Conservation (phyloP, 2,797 vertebrate genomes). For the Pangasius mekongensis region DNA sequence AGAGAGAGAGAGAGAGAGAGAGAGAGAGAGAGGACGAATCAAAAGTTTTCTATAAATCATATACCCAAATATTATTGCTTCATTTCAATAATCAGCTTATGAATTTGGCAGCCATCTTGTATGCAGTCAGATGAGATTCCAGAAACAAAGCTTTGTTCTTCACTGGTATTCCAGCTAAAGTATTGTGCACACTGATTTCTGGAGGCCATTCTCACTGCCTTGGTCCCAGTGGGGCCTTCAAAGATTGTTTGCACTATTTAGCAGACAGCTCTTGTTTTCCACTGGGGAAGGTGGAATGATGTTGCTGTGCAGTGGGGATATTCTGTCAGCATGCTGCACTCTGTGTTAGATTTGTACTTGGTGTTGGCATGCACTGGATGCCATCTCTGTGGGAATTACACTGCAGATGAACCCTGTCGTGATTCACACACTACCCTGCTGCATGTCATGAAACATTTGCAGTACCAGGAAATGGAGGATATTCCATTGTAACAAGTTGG, state of each 20-base stretch:
- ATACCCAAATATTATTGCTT: background rate
- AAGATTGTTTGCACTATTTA: conserved; percentile 34
- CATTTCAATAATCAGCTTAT: background rate
- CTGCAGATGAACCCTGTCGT: conserved; percentile 29
- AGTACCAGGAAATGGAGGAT: background rate
- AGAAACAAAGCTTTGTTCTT: conserved; percentile 16
- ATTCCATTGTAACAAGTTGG: background rate
- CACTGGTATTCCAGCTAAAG: background rate
- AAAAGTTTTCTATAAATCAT: background rate
- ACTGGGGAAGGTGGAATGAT: conserved; percentile 13
- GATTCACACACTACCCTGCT: background rate
- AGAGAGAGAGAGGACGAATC: too few species aligned
- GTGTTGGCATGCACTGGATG: conserved; percentile 20
- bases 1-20: background rate
- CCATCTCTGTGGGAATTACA: conserved; percentile 34
- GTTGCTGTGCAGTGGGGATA: conserved; percentile 24
- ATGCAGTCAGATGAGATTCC: background rate
- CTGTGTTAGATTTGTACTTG: conserved; percentile 24
- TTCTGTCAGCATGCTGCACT: conserved; percentile 15
- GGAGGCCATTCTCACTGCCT: conserved; percentile 18
- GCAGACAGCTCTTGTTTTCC: conserved; percentile 35
- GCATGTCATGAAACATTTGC: conserved; percentile 1
- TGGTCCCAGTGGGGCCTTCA: conserved; percentile 17
- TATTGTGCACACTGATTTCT: conserved; percentile 17
- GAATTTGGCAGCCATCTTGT: background rate